phyloP scores from a whole-genome alignment of 2,797 vertebrate species.

The Pterois miles region DNA sequence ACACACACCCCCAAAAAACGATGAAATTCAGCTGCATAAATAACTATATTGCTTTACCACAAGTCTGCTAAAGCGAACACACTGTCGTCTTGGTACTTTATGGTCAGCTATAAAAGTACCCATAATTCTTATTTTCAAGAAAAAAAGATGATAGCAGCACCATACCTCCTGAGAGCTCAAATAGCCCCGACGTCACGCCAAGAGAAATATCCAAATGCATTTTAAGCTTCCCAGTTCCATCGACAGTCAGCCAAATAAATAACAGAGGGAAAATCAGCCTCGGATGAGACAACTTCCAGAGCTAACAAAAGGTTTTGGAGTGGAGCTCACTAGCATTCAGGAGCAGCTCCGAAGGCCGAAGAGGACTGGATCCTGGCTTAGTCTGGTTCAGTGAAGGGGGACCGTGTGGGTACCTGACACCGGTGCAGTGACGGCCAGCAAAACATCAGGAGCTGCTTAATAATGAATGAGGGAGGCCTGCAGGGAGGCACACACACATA shows the following conservation, averaged over 20 bases:
- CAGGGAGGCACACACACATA: conserved; percentile 25
- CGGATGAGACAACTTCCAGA: conserved; percentile 21
- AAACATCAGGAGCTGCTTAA: conserved; percentile 75
- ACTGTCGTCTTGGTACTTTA: conserved; percentile 47
- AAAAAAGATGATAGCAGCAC: conserved; percentile 29
- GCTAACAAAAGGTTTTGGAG: conserved; percentile 11
- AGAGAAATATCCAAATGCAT: conserved; percentile 73
- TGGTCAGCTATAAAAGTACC: conserved; percentile 42
- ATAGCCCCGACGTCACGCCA: conserved; percentile 36
- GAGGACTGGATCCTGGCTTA: conserved; percentile 68
- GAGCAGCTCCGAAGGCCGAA: conserved; percentile 30
- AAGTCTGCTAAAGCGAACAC: conserved; percentile 56
- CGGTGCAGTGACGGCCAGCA: conserved; percentile 66
- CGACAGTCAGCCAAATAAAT: conserved; percentile 32
- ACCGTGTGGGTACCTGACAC: conserved; percentile 79
- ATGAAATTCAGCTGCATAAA: conserved; percentile 54
- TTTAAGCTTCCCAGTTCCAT: conserved; percentile 37
- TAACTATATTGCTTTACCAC: conserved; percentile 45
- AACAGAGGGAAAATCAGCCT: conserved; percentile 7
- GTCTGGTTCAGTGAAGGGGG: conserved; percentile 73
- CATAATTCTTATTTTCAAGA: conserved; percentile 43
- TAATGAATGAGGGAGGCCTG: conserved; percentile 75
- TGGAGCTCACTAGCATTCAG: neutral
- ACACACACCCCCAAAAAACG: neutral
- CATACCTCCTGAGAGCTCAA: conserved; percentile 71